Evolutionary conservation across 1,140 invertebrate species (phyloP), one percentile per base, ranked within the genome.

Genomic region (Atopsyche davidsoni): DNA sequence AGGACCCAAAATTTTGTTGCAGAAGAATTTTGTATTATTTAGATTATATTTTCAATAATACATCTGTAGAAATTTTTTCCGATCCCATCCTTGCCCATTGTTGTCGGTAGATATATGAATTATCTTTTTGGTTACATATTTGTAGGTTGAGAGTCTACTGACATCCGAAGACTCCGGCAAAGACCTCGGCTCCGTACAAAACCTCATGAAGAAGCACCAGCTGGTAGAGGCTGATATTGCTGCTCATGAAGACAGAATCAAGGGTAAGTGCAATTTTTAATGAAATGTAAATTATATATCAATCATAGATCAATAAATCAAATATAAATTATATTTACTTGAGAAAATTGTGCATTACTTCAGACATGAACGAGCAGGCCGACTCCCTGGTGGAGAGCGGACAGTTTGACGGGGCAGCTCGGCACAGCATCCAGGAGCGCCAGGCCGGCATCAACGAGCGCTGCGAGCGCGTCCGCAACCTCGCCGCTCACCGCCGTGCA

Each of bases 121-220:
- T n/a, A n/a, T n/a, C n/a, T n/a, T n/a, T n/a, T n/a, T n/a, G n/a
- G n/a, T n/a, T n/a, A n/a, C n/a, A n/a, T n/a, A n/a, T n/a, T n/a
- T n/a, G n/a, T n/a, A 72, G 70, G 92, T 97, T 36, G 96, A 99
- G 66, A 95, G 92, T 71, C 77, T 99, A 32, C 70, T 99, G 55
- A 95, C 92, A 22, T 92, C 90, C 35, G 96, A 99, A 67, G 96
- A 99, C 75, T 89, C 92, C 55, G 96, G 96, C 38, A 98, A 98
- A 69, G 97, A 99, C 76, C 75, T 99, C 41, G 91, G 93, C 0
- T 96, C 94, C 0, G 96, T 99, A n/a, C 95, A 99, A 74, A 98
- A 99, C 74, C 74, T 99, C 25, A 90, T 96, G 78, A 99, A 99
- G 77, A 99, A 99, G 67, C 96, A 99, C 70, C 93, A 98, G 66